A percentile compares a stretch with the other conserved stretches of the same genome.
Conservation (phyloP, 2,888 invertebrate species). For the Melikaiella ostensackeni region DNA sequence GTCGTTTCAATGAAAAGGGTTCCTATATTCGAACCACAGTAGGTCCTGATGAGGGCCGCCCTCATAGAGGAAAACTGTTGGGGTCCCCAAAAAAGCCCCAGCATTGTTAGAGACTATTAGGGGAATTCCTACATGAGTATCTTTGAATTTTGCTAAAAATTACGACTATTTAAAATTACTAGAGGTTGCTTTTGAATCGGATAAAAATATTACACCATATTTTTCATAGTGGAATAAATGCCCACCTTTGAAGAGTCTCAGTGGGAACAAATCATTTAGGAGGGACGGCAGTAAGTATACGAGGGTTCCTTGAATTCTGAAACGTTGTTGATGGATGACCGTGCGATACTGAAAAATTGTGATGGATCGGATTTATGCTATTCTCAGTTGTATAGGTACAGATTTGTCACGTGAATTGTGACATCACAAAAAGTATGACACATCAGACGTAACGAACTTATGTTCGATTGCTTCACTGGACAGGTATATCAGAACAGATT, state of each 20-base stretch:
- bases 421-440: constrained; percentile 21
- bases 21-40: too few species aligned
- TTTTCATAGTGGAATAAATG: neutral
- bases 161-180: too few species aligned
- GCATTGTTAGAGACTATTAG: too few species aligned
- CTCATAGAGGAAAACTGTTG: too few species aligned
- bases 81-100: too few species aligned
- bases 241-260: neutral
- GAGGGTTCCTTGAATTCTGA: constrained; percentile 44
- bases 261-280: constrained; percentile 24
- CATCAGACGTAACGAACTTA: constrained; percentile 18
- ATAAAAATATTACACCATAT: neutral
- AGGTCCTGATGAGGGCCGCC: too few species aligned
- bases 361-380: constrained; percentile 49
- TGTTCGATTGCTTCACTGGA: neutral
- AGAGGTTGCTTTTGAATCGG: neutral
- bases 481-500: constrained; percentile 15
- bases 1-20: too few species aligned
- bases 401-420: constrained; percentile 37
- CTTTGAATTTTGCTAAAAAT: too few species aligned
- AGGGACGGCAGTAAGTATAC: constrained; percentile 7
- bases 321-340: constrained; percentile 52
- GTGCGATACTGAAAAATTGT: constrained; percentile 51
- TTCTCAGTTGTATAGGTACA: constrained; percentile 29
- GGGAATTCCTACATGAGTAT: too few species aligned